Percentiles rank a stretch among this genome's conserved stretches.
These are phyloP conservation scores for Yponomeuta cagnagella DNA, from an alignment of 2,888 invertebrate species.

Conservation along the genomic window DNA sequence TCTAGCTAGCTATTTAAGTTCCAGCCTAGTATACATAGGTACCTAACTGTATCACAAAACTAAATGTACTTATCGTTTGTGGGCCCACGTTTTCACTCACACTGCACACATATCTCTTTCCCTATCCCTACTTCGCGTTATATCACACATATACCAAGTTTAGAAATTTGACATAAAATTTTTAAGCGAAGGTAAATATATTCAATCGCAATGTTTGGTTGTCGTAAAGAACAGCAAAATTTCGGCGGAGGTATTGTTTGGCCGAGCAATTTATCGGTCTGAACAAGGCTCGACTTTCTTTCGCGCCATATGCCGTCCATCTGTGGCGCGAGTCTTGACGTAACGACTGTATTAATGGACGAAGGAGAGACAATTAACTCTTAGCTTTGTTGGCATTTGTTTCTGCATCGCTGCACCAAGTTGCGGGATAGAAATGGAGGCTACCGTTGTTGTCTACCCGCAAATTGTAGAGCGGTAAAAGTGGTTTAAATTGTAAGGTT, in stretches of 20 bases:
- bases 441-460: neutral
- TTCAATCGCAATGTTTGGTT: no score
- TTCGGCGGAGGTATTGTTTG: neutral
- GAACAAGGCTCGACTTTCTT: conserved; percentile 3
- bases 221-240: neutral
- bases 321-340: conserved; percentile 34
- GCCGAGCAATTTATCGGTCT: neutral
- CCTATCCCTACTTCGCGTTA: no score
- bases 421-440: conserved; percentile 24
- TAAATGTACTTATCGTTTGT: no score
- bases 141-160: no score
- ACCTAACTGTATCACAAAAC: no score
- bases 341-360: conserved; percentile 19
- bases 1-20: no score
- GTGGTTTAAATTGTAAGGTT: neutral
- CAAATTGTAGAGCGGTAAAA: neutral
- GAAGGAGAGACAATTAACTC: conserved; percentile 19
- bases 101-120: no score
- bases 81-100: no score
- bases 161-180: no score
- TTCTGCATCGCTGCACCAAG: conserved; percentile 33
- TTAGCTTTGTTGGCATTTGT: conserved; percentile 28
- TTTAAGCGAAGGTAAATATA: no score
- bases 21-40: no score
- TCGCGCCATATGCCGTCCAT: conserved; percentile 57